A percentile compares a stretch with the other conserved stretches of the same genome.
These are phyloP conservation scores for Anticlea derivata DNA, from an alignment of 2,888 invertebrate species.

Conservation along the genomic window DNA sequence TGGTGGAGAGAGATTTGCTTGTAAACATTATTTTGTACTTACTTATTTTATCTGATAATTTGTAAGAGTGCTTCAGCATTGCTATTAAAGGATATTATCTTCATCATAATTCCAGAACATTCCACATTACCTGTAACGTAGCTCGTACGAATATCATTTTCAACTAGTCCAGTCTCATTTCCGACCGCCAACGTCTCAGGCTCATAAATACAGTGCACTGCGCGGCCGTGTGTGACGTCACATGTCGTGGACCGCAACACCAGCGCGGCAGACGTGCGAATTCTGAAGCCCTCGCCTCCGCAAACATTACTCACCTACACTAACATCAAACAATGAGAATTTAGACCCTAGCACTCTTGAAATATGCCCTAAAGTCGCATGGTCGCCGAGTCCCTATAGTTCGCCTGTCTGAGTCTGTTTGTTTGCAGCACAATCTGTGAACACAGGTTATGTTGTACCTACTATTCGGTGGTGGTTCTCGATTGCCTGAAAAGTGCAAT, in stretches of 20 bases:
- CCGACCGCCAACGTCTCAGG: conserved; percentile 9
- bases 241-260: conserved; percentile 37
- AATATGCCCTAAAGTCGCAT: conserved; percentile 12
- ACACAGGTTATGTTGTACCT: conserved; percentile 21
- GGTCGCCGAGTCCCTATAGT: conserved; percentile 1
- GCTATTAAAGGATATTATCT: no score
- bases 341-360: conserved; percentile 8
- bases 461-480: conserved; percentile 5
- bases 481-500: conserved; percentile 23
- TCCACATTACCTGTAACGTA: background rate
- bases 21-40: no score
- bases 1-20: no score
- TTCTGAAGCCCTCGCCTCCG: conserved; percentile 47
- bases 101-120: no score
- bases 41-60: no score
- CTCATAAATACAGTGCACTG: conserved; percentile 21
- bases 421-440: conserved; percentile 21
- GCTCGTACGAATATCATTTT: conserved; percentile 16
- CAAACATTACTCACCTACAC: conserved; percentile 53
- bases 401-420: conserved; percentile 15
- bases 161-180: conserved; percentile 17
- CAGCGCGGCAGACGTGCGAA: conserved; percentile 47
- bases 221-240: conserved; percentile 40
- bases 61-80: no score
- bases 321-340: conserved; percentile 6